phyloP scores from a whole-genome alignment of 2,113 vertebrate species.

The Hydrochoerus hydrochaeris region DNA sequence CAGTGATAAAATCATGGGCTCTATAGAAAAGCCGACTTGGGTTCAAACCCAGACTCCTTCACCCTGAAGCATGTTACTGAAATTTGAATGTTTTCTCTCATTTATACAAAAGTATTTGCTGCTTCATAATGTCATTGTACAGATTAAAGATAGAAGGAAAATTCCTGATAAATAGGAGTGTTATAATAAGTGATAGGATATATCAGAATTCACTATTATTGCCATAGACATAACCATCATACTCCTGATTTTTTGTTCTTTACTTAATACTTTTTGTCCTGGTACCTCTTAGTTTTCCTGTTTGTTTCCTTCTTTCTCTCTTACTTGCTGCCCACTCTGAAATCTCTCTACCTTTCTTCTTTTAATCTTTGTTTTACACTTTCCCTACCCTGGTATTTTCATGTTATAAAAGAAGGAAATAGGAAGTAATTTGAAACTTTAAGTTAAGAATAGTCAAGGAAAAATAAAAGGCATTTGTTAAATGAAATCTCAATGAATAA shows the following conservation, averaged over 20 bases:
- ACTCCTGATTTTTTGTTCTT: not conserved
- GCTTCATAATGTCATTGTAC: not conserved
- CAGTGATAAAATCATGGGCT: not conserved
- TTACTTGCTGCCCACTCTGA: not conserved
- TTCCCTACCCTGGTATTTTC: not conserved
- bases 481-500: conserved; percentile 16
- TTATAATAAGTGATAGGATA: not conserved
- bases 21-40: not conserved
- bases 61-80: not conserved
- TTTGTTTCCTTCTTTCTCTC: not conserved
- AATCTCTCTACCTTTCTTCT: not conserved
- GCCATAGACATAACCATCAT: not conserved
- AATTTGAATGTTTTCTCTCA: not conserved
- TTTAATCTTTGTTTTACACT: not conserved
- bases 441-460: conserved; percentile 32
- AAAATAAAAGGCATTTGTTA: conserved; percentile 35
- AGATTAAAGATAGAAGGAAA: not conserved
- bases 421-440: not conserved
- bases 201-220: conserved; percentile 8
- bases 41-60: conserved; percentile 6
- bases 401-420: conserved; percentile 34
- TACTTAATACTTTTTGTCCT: not conserved
- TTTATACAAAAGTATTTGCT: conserved; percentile 17
- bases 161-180: not conserved
- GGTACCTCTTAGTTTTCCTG: not conserved